Evolutionary conservation across 2,888 invertebrate species (phyloP), one percentile per base, ranked within the genome.

Genomic region (Ophraella communa): DNA sequence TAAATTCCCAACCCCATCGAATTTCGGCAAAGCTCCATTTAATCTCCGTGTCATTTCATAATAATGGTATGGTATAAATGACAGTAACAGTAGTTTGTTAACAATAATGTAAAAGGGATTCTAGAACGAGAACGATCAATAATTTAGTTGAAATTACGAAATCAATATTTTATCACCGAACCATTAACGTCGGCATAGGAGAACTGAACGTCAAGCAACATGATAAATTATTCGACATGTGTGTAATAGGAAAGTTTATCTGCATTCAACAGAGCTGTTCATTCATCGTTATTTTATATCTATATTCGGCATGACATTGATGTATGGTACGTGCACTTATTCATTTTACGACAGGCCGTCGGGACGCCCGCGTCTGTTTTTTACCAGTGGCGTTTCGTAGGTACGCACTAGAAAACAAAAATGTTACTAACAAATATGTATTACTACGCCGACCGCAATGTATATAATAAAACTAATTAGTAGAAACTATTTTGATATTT

Each of bases 221-320:
- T 81, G 81, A 81, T 81, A 80, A 80, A 82, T 81, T 77, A 80
- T 80, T 76, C 76, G 78, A 79, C 81, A 80, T 80, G 79, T 80
- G 80, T 80, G 80, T 81, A 81, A 81, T 81, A 79, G 81, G 81
- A 80, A 81, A 81, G 80, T 82, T 81, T 82, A 81, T 82, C 81
- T 81, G 80, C 80, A 80, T 81, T 80, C 80, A 81, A 80, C 80
- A 80, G 80, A 78, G 79, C 79, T 78, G 79, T 80, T 81, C 81
- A 80, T 81, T 82, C 80, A 80, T 80, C 81, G 81, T 81, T 81
- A 81, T 82, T 82, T 81, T 82, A 82, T 82, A 82, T 81, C 82
- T 82, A 81, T 82, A 82, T 82, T 81, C 78, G 72, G 77, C 72
- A 66, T 82, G 82, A 83, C 82, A 81, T 79, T 83, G 83, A 83